These are phyloP conservation scores for Melinopterus prodromus DNA, from an alignment of 2,888 invertebrate genomes.

Conservation along the genomic window DNA sequence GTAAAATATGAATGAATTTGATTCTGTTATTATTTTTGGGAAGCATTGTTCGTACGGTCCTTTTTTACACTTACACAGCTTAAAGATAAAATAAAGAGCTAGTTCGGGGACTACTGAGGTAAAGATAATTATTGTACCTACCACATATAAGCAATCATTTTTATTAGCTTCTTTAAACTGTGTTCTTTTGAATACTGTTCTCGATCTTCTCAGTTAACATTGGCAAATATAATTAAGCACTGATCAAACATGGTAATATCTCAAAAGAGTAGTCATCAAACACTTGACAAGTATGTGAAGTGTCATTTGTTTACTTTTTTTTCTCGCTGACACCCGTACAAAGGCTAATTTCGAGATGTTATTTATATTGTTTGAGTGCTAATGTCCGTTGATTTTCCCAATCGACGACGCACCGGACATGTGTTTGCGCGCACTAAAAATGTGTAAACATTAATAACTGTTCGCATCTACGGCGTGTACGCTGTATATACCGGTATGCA, in stretches of 20 bases:
- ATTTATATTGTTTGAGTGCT: not conserved
- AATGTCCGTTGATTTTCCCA: not conserved
- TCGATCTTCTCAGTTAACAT: not conserved
- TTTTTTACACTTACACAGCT: no score
- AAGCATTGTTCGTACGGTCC: no score
- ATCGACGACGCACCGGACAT: not conserved
- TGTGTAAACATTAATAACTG: not conserved
- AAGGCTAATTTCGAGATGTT: not conserved
- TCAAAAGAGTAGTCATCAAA: not conserved
- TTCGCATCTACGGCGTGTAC: not conserved
- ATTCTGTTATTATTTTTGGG: no score
- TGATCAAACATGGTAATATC: constrained; percentile 4
- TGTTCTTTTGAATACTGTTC: not conserved
- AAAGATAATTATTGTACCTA: no score
- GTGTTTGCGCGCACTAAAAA: not conserved
- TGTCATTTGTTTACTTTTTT: not conserved
- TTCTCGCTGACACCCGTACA: not conserved
- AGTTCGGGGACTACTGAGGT: no score
- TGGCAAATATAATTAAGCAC: not conserved
- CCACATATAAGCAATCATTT: not conserved
- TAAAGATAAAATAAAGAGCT: no score
- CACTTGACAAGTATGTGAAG: not conserved
- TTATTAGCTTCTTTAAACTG: not conserved
- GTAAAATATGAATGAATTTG: no score
- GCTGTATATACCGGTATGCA: not conserved